Percentiles rank a stretch among this genome's conserved stretches.
Evolutionary conservation across 2,888 invertebrate species (phyloP).

Genomic region (Eupithecia vulgata): DNA sequence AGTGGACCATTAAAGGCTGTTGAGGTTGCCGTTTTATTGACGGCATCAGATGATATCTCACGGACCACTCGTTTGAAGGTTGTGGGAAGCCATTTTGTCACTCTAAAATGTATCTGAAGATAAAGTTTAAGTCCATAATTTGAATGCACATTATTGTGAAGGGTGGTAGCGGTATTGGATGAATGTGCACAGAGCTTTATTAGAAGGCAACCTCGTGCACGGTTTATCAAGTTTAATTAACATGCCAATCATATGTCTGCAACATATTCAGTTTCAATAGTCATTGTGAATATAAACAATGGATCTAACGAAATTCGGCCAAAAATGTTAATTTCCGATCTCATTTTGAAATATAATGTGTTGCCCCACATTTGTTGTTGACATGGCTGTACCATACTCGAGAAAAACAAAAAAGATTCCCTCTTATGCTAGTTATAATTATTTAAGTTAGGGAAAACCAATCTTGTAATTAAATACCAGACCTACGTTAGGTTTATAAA

Average conservation of each 20-base stretch:
- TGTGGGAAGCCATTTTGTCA: too few relatives aligned
- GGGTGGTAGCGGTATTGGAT: too few relatives aligned
- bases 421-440: not conserved
- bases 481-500: too few relatives aligned
- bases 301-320: not conserved
- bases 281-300: not conserved
- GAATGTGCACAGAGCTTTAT: too few relatives aligned
- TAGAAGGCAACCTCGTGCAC: not conserved
- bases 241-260: not conserved
- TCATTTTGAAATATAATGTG: not conserved
- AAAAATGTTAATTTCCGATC: not conserved
- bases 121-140: too few relatives aligned
- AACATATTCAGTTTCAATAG: not conserved
- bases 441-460: not conserved
- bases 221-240: conserved; percentile 10
- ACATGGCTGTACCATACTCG: not conserved
- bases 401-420: not conserved
- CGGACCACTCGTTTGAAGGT: too few relatives aligned
- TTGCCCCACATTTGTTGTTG: not conserved
- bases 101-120: too few relatives aligned
- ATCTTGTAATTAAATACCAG: not conserved
- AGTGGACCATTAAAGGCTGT: too few relatives aligned
- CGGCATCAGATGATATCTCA: too few relatives aligned
- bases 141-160: too few relatives aligned
- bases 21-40: too few relatives aligned